Evolutionary conservation across 2,888 invertebrate species (phyloP), one percentile per base, ranked within the genome.

Genomic region (Falcaria lacertinaria): DNA sequence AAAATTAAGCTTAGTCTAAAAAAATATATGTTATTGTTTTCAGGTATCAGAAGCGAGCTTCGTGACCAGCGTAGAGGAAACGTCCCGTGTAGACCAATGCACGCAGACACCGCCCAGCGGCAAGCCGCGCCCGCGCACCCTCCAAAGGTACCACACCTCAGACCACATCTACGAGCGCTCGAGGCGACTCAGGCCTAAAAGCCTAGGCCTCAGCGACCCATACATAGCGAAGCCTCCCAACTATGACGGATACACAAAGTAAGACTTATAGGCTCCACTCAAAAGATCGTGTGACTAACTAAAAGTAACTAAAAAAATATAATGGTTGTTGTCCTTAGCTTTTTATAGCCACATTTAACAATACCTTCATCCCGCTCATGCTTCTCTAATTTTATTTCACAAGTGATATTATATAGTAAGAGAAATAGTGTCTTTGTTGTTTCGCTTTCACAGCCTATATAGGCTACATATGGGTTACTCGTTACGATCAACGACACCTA

Each of bases 61-160:
- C 76, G 87, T 87, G 53, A 89, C 88, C 48, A 87, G 79, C 60
- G 73, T 88, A 8, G 89, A 89, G 60, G 89, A 89, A 50, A 64
- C 80, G 39, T 41, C 60, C 44, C 74, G 83, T 36, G 73, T 80
- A 42, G 88, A 88, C 72, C 88, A 88, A 76, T 83, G 80, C 62
- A 89, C 89, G 5, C 89, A 89, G 64, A 88, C 89, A 17, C 88
- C 88, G 1, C 86, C 88, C 4, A 71, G 81, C 65, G 86, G 87
- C 47, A 86, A 82, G 61, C 55, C 74, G 33, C 75, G 81, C 51
- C 91, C 91, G 48, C 77, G 86, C 54, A 82, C 82, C 45, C 80
- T 91, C 47, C 90, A 90, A 74, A 79, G 91, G 70, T 88, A 90
- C 66, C 82, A 90, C 72, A 91, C 91, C 13, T 80, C 86, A 35